A percentile compares a stretch with the other conserved stretches of the same genome.
Evolutionary conservation across 2,113 vertebrate genomes (phyloP).

Genomic region (Nicator chloris): DNA sequence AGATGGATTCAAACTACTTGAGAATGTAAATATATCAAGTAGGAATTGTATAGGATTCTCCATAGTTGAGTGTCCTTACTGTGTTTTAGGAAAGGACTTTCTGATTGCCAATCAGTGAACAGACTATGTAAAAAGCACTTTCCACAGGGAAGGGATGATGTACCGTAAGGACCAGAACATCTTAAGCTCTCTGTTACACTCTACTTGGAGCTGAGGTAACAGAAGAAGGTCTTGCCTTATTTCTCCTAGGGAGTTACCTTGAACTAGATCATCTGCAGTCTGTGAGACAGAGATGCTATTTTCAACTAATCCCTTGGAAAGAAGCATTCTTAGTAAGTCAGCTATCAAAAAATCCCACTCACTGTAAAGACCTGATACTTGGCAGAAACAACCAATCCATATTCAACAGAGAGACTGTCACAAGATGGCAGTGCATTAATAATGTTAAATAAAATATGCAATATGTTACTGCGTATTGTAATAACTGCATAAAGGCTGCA

Average conservation of each 20-base stretch:
- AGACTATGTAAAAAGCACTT: neutral
- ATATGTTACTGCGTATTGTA: neutral
- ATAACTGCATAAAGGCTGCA: neutral
- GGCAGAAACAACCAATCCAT: neutral
- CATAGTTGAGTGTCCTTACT: neutral
- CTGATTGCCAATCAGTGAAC: neutral
- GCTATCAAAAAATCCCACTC: neutral
- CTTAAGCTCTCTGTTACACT: neutral
- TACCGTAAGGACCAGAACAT: neutral
- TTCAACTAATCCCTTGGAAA: neutral
- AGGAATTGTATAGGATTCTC: neutral
- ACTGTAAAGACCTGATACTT: neutral
- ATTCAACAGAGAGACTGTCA: neutral
- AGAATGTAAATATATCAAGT: neutral
- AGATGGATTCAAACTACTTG: neutral
- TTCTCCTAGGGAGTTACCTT: neutral
- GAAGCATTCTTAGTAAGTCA: neutral
- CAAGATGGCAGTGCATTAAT: slow-evolving; percentile 32
- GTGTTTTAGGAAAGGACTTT: neutral
- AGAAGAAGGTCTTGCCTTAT: slow-evolving; percentile 69
- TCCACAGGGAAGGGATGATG: neutral
- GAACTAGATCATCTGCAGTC: neutral
- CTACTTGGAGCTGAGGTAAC: slow-evolving; percentile 51
- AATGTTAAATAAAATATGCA: neutral
- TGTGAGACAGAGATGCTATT: neutral